phyloP scores from a whole-genome alignment of 2,113 vertebrate species.

The Cryptomyrus ogoouensis region DNA sequence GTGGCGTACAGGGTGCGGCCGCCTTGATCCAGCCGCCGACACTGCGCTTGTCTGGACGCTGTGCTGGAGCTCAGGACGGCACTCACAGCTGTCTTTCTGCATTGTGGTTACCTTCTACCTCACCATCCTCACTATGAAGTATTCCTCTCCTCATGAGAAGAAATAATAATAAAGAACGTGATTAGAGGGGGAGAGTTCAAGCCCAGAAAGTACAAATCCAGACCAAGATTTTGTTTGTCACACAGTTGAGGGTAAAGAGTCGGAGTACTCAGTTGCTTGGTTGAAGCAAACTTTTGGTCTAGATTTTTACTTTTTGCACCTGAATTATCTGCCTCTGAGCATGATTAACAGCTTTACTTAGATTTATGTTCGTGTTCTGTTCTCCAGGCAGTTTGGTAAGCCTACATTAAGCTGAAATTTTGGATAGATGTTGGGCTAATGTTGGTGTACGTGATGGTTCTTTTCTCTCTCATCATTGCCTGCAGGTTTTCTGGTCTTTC shows the following conservation, averaged over 20 bases:
- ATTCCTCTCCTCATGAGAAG: not conserved
- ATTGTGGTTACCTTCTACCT: not conserved
- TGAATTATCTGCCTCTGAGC: not conserved
- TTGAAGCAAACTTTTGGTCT: not conserved
- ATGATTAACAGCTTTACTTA: not conserved
- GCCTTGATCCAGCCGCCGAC: too few relatives aligned
- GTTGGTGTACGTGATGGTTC: not conserved
- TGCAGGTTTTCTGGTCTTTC: not conserved
- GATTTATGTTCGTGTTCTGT: not conserved
- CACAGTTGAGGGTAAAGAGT: not conserved
- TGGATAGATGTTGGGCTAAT: not conserved
- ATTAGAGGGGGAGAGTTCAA: not conserved
- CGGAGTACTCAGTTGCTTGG: not conserved
- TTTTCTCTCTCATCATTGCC: not conserved
- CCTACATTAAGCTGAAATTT: not conserved
- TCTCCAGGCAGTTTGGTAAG: not conserved
- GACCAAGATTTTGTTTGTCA: not conserved
- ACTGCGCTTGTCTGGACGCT: not conserved
- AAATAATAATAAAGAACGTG: not conserved
- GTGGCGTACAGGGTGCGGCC: conserved; percentile 83
- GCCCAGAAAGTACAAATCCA: not conserved
- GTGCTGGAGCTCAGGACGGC: not conserved
- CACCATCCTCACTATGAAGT: not conserved
- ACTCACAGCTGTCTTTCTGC: not conserved
- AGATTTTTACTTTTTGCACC: not conserved